phyloP scores from a whole-genome alignment of 2,888 invertebrate species.

The Rhingia rostrata region DNA sequence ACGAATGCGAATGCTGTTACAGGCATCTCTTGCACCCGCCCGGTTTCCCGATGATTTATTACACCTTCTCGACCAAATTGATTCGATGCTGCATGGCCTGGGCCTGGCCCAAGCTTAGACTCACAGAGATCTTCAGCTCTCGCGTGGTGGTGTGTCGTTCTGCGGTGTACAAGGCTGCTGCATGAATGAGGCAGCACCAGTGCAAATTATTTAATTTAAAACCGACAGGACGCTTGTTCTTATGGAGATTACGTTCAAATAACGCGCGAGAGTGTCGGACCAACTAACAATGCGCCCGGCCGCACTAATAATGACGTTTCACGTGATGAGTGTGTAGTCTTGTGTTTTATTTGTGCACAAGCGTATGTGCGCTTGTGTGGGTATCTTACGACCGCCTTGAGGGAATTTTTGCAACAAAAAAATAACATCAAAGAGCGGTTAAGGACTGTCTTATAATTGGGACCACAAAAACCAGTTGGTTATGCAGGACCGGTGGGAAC shows the following conservation, averaged over 20 bases:
- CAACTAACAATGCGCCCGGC: slow-evolving; percentile 23
- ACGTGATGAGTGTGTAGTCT: slow-evolving; percentile 70
- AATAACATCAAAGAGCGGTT: slow-evolving; percentile 28
- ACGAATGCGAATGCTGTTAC: slow-evolving; percentile 51
- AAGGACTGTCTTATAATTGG: slow-evolving; percentile 3
- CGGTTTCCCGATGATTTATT: slow-evolving; percentile 76
- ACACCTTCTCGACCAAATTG: slow-evolving; percentile 75
- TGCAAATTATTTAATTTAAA: slow-evolving; percentile 74
- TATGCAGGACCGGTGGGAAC: slow-evolving; percentile 24
- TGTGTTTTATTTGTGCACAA: slow-evolving; percentile 61
- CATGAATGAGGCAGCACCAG: slow-evolving; percentile 63
- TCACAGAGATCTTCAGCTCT: slow-evolving; percentile 3
- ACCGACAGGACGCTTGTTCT: slow-evolving; percentile 67
- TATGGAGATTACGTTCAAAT: slow-evolving; percentile 66
- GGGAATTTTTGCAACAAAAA: slow-evolving; percentile 27
- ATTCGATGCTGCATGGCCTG: slow-evolving; percentile 74
- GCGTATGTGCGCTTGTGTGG: slow-evolving; percentile 35
- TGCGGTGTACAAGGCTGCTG: slow-evolving; percentile 9
- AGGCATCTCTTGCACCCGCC: slow-evolving; percentile 67
- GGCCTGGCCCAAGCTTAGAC: slow-evolving; percentile 7
- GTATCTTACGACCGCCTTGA: slow-evolving; percentile 29
- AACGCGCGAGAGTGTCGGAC: slow-evolving; percentile 53
- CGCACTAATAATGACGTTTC: slow-evolving; percentile 70
- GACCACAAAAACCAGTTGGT: slow-evolving; percentile 20
- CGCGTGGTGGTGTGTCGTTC: slow-evolving; percentile 21